Conservation (phyloP, 2,113 vertebrate genomes). For the Xyliphius kryptos region DNA sequence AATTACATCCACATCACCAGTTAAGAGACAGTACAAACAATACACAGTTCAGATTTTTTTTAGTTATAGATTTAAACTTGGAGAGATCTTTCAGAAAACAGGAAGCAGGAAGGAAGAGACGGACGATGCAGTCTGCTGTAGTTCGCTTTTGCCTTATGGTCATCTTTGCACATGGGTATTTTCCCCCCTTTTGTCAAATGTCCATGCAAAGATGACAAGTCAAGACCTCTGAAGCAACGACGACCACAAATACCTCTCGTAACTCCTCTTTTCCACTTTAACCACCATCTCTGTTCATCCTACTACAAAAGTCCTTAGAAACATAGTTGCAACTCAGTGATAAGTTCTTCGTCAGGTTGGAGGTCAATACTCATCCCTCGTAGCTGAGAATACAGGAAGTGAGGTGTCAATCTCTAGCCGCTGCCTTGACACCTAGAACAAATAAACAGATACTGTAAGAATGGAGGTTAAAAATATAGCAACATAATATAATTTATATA, state of each 20-base stretch:
- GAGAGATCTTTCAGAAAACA: constrained; percentile 22
- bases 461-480: too few species aligned
- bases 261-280: too few species aligned
- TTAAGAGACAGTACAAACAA: constrained; percentile 36
- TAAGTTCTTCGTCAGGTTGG: constrained; percentile 28
- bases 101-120: constrained; percentile 24
- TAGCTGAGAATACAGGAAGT: constrained; percentile 26
- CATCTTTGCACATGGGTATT: too few species aligned
- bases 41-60: constrained; percentile 40
- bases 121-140: too few species aligned
- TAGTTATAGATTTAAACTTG: constrained; percentile 40
- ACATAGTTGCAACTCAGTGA: constrained; percentile 25
- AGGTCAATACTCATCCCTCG: constrained; percentile 28
- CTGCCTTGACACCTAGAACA: constrained; percentile 13
- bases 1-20: constrained; percentile 45
- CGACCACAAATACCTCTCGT: too few species aligned
- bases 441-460: neutral
- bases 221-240: too few species aligned
- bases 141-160: too few species aligned
- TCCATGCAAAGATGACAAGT: too few species aligned
- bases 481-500: too few species aligned
- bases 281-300: neutral
- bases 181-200: too few species aligned
- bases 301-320: constrained; percentile 14
- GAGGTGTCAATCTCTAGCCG: constrained; percentile 14